Conservation (phyloP, 2,797 vertebrate genomes). For the Carduelis carduelis region DNA sequence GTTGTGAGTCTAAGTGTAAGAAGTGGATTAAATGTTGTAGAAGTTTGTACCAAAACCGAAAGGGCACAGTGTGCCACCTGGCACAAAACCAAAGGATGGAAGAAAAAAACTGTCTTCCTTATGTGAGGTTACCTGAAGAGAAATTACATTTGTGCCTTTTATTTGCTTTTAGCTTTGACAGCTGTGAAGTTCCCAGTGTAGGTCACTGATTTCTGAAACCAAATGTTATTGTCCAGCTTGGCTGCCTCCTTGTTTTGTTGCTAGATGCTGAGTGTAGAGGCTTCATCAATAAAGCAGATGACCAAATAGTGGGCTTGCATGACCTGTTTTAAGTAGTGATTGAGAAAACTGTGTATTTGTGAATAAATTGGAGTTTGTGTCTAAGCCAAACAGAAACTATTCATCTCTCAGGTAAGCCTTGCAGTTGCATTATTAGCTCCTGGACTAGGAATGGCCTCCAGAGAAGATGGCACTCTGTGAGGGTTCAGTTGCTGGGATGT, state of each 20-base stretch:
- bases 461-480: background rate
- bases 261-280: background rate
- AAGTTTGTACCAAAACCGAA: background rate
- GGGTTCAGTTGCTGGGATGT: background rate
- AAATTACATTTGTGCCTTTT: background rate
- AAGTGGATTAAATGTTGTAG: background rate
- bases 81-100: background rate
- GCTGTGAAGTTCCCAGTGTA: background rate
- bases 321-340: background rate
- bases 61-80: background rate
- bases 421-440: background rate
- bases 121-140: background rate
- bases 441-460: background rate
- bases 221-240: background rate
- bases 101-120: background rate
- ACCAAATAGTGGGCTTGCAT: background rate
- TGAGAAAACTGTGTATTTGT: background rate
- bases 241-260: background rate
- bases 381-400: background rate
- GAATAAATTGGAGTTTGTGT: background rate
- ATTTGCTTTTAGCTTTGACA: background rate
- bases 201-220: background rate
- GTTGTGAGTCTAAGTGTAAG: background rate
- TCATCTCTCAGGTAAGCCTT: background rate
- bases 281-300: background rate